Conservation (phyloP, 1,140 invertebrate genomes). For the Hylyphantes graminicola region DNA sequence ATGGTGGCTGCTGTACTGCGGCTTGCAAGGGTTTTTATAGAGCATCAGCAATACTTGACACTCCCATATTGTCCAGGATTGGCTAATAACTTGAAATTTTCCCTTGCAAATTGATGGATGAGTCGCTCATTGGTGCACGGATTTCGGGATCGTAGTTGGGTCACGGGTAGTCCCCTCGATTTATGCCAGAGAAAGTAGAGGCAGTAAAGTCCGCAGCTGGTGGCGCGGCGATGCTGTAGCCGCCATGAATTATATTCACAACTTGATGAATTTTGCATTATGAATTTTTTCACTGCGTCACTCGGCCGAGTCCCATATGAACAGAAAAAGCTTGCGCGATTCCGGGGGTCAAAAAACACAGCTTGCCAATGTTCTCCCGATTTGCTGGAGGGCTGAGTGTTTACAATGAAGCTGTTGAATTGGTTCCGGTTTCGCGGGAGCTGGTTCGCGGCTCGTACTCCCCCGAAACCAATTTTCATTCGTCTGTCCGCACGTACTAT, state of each 20-base stretch:
- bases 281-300: neutral
- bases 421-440: constrained; percentile 1
- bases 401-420: neutral
- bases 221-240: neutral
- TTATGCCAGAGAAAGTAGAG: neutral
- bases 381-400: neutral
- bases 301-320: neutral
- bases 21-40: neutral
- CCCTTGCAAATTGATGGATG: neutral
- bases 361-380: neutral
- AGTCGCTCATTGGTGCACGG: neutral
- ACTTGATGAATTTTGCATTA: neutral
- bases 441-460: neutral
- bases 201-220: neutral
- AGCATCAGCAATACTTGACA: neutral
- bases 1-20: neutral
- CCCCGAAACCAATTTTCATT: constrained; percentile 1
- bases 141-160: neutral
- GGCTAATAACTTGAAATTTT: neutral
- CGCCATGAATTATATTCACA: neutral
- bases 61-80: neutral
- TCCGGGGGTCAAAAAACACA: neutral
- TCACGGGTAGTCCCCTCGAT: neutral
- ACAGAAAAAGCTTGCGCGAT: neutral
- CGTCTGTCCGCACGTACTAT: neutral